These are phyloP conservation scores for Pelmatolapia mariae DNA, from an alignment of 2,113 vertebrate genomes.

Conservation along the genomic window DNA sequence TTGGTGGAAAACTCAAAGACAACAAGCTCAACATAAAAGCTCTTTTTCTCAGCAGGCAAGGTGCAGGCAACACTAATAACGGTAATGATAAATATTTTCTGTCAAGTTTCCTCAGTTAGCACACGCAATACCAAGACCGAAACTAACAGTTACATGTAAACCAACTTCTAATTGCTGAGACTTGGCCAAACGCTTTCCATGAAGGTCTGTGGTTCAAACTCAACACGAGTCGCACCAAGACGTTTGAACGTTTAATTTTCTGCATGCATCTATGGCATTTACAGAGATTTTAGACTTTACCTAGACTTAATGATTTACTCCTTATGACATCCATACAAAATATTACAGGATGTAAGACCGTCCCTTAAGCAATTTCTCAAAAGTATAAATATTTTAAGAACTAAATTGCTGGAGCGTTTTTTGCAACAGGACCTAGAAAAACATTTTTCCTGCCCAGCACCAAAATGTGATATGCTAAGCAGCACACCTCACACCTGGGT, in stretches of 20 bases:
- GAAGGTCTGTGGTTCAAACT: not conserved
- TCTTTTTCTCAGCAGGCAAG: not conserved
- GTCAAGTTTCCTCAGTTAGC: not conserved
- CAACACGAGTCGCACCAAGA: not conserved
- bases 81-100: not conserved
- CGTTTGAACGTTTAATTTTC: not conserved
- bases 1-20: not conserved
- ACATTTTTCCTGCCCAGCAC: not conserved
- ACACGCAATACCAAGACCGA: not conserved
- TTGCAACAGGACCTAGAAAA: not conserved
- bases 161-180: not conserved
- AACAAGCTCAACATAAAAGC: not conserved
- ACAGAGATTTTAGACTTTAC: not conserved
- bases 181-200: accelerated
- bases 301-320: not conserved
- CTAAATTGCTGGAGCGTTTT: not conserved
- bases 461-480: not conserved
- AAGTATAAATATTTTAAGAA: not conserved
- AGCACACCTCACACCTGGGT: not conserved
- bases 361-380: not conserved
- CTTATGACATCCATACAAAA: not conserved
- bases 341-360: not conserved
- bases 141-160: not conserved
- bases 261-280: not conserved
- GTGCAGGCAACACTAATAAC: not conserved